Base-by-base conservation (phyloP, 1,140 invertebrate genomes). In the Macrocentrus cingulum region DNA sequence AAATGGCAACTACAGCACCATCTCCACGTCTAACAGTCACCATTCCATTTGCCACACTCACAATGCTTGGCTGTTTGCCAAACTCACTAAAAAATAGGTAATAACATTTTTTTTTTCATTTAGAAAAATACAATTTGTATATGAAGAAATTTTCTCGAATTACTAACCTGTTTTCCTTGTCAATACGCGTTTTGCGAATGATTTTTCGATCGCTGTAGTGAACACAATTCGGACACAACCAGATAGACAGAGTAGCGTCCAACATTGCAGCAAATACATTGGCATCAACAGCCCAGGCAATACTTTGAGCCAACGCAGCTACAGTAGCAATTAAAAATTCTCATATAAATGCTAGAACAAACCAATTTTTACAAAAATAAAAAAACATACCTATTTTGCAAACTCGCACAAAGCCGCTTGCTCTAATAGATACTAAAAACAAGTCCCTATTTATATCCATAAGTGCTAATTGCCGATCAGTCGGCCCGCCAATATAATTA, bases 241-340 rank as follows among this genome's bases (percentile, higher is more conserved):
- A 96, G n/a, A 96, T 85, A 16, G 88, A 86, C 16, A 96, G 79
- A 64, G 85, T 88, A 0, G 87, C 83, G 64, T 96, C 92, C 61
- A 92, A 84, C 56, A 96, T 85, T 1, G 89, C 90, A 19, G 89
- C 90, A 57, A 97, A 76, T 68, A 95, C 91, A 72, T 94, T 94
- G 1, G 88, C 84, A 55, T 87, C 85, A 50, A 87, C 87, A 66
- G 93, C 92, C 92, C 94, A 96, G 59, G 80, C 81, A 39, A 95
- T 84, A 11, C 87, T 87, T 25, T 90, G 85, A 1, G 94, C 85
- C 84, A 94, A 92, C 16, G 83, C 82, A 60, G 87, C 89, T 90
- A 56, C 42, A 77, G 11, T 11, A 72, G 60, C 7, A 59, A 60
- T 37, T 11, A 50, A 16, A 22, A 55, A 53, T 53, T 58, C 25